Base-by-base conservation (phyloP, 2,888 invertebrate species). In the Eristalis pertinax region DNA sequence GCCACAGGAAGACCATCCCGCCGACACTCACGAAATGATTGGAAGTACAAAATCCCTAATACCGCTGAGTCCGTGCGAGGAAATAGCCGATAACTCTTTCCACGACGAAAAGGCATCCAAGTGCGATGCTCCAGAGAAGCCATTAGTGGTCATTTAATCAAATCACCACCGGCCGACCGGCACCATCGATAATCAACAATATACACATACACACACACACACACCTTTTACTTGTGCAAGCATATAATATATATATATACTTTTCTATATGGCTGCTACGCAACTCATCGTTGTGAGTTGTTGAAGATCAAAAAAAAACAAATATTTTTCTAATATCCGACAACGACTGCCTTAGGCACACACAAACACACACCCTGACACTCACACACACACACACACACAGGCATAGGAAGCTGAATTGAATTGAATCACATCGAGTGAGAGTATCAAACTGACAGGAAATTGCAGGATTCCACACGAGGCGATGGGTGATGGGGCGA, bases 41-140 rank as follows among this genome's bases (percentile, higher is more conserved):
- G 92, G 92, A 75, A 93, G 93, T 86, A 93, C 93, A 10, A 93
- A 93, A 83, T 92, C 92, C 2, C 86, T 93, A 50, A 91, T 93
- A 90, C 92, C 93, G 24, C 83, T 92, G 4, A 93, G 93, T 87
- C 92, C 93, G 13, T 90, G 92, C 22, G 91, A 90, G 3, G 92
- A 91, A 58, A 89, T 89, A 70, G 90, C 89, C 77, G 92, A 91
- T 63, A 91, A 90, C 80, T 90, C 89, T 3, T 90, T 90, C 60
- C 90, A 89, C 7, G 91, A 92, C 81, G 92, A 92, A 50, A 92
- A 92, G 84, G 91, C 92, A 24, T 89, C 89, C 22, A 92, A 90
- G 75, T 91, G 92, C 76, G 92, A 92, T 88, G 90, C 91, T 65
- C 91, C 92, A 10, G 92, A 92, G 83, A 92, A 92, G 74, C 93